Base-by-base conservation (phyloP, 2,888 invertebrate species). In the Synergus umbraculus region DNA sequence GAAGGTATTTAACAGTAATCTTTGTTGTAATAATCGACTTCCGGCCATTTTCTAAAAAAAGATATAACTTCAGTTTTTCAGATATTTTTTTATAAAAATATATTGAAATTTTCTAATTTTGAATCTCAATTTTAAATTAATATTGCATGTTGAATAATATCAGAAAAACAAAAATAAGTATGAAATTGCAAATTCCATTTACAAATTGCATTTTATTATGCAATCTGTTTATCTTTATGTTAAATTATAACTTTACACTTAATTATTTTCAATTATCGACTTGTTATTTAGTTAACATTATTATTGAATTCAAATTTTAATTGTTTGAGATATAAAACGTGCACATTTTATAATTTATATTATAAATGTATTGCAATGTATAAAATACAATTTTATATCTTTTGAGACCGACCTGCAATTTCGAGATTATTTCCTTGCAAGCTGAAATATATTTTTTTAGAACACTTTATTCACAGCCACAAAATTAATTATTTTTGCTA, bases 31-130 rank as follows among this genome's bases (percentile, higher is more conserved):
- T n/a, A 37, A 0, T n/a, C 37, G n/a, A 54, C 1, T 73, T 73
- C 37, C 73, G n/a, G 41, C 10, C 49, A 49, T 73, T 73, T 37
- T 73, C 73, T 73, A 9, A n/a, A 73, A 54, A 73, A 63, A 29
- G 1, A 13, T 18, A 29, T 22, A 13, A 13, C 29, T 10, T 10
- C 22, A 60, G 18, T 60, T 22, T 49, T n/a, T 49, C 9, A 22
- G 22, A 60, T 60, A 7, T 7, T 5, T 22, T 58, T 18, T 58
- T 58, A 58, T 46, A 37, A 37, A 37, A 7, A 7, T 37, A 37
- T 37, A 5, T 37, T 37, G 37, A 37, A 37, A 37, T 37, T 37
- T 37, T 37, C 37, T 37, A 37, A 37, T 37, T 37, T 37, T 37
- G 0, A 37, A 37, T 37, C 37, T 37, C 37, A 37, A 37, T 37